Base-by-base conservation (phyloP, 2,888 invertebrate species). In the Mycalesis mineus region DNA sequence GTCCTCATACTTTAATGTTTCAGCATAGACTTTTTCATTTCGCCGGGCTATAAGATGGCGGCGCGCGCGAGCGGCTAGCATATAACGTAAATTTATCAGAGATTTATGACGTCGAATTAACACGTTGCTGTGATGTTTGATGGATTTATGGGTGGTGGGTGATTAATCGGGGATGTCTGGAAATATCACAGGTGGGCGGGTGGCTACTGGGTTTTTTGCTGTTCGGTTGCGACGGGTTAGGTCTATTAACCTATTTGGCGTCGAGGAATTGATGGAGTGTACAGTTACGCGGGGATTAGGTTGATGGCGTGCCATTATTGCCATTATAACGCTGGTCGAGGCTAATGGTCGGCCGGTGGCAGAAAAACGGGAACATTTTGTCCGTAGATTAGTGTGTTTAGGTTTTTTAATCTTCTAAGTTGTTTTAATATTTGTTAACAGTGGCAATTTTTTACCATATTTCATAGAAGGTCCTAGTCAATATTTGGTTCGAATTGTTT, bases 61-160 rank as follows among this genome's bases (percentile, higher is more conserved):
- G 72, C 67, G 62, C 61, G 66, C 63, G 31, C 31, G 31, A 45
- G 14, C 47, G 14, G 13, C 66, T 62, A 68, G 70, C 77, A 82
- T 69, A 80, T 84, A 84, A 81, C 80, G 78, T 85, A 84, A 84
- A 83, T 84, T 74, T 72, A 69, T 66, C 52, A 51, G 57, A 75
- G 82, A 88, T 87, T 86, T 85, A 86, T 84, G 74, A 68, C 65
- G 58, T 73, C 74, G 74, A 75, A 84, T 86, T 83, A 85, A 81
- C 80, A 82, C 78, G 78, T 83, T 77, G 70, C 68, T 74, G 77
- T 80, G 82, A 74, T 67, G 68, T 68, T 68, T 82, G 87, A 88
- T 81, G 80, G 87, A 88, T 88, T 86, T 88, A 88, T 85, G 69
- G 74, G 71, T 76, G 74, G 77, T 71, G 42, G 72, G 75, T 68